Evolutionary conservation across 1,140 invertebrate genomes (phyloP).

Genomic region (Hestina assimilis): DNA sequence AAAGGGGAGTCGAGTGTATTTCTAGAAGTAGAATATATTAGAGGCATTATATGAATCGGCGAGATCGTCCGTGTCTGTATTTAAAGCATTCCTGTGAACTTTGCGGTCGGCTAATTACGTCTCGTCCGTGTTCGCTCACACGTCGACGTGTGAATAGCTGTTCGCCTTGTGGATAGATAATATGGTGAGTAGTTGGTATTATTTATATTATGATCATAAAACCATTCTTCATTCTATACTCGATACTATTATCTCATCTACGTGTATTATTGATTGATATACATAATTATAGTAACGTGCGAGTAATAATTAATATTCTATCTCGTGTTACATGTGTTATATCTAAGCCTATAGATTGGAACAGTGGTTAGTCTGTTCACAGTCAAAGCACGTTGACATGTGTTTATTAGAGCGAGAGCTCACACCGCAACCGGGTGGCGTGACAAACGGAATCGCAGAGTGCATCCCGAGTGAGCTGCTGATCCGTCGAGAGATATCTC

Average conservation of each 20-base stretch:
- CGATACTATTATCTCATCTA: background rate
- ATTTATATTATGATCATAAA: background rate
- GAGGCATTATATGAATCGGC: constrained; percentile 31
- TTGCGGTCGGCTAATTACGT: constrained; percentile 59
- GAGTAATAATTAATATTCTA: background rate
- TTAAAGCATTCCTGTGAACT: constrained; percentile 51
- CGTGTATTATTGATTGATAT: background rate
- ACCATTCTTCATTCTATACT: background rate
- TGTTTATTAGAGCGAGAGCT: constrained; percentile 71
- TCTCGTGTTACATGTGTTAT: constrained; percentile 11
- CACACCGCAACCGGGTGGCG: constrained; percentile 59
- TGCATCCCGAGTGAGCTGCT: constrained; percentile 69
- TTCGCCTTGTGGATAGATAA: background rate
- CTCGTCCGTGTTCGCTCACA: constrained; percentile 25
- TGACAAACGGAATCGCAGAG: constrained; percentile 76
- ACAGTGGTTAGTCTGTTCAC: constrained; percentile 46
- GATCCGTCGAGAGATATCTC: constrained; percentile 74
- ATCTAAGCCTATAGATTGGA: constrained; percentile 36
- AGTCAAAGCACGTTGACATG: constrained; percentile 69
- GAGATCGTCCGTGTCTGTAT: constrained; percentile 32
- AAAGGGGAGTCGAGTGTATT: constrained; percentile 11
- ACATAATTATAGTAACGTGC: background rate
- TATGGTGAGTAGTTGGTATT: background rate
- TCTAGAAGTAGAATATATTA: constrained; percentile 34
- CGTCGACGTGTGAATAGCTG: constrained; percentile 14